A percentile compares a stretch with the other conserved stretches of the same genome.
These are phyloP conservation scores for Ploceus nigricollis DNA, from an alignment of 2,113 vertebrate genomes.

Conservation along the genomic window DNA sequence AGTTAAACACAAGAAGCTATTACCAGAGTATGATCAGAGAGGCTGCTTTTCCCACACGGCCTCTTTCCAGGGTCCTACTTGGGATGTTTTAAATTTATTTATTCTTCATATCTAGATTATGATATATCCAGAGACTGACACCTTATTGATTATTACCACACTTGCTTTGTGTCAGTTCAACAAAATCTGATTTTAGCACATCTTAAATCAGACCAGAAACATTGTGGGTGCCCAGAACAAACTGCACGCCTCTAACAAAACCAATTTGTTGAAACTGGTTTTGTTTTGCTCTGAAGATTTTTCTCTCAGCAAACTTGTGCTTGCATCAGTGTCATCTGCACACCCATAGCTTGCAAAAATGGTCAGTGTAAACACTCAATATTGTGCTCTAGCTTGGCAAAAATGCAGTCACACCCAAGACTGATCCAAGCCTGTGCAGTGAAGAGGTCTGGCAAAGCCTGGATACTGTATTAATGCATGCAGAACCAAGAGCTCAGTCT, in stretches of 20 bases:
- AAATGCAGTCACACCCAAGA: background rate
- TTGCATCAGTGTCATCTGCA: background rate
- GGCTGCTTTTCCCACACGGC: background rate
- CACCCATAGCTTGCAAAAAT: background rate
- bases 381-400: background rate
- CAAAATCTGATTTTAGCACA: background rate
- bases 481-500: background rate
- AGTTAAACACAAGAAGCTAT: background rate
- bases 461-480: rapidly evolving
- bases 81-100: background rate
- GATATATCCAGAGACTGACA: background rate
- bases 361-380: background rate
- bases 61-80: background rate
- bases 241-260: background rate
- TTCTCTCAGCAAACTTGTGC: background rate
- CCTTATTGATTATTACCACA: background rate
- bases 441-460: background rate
- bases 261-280: background rate
- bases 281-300: background rate
- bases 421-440: background rate
- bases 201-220: background rate
- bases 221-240: background rate
- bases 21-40: background rate
- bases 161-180: background rate
- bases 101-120: background rate